Evolutionary conservation across 2,113 vertebrate genomes (phyloP).

Genomic region (Platichthys flesus): DNA sequence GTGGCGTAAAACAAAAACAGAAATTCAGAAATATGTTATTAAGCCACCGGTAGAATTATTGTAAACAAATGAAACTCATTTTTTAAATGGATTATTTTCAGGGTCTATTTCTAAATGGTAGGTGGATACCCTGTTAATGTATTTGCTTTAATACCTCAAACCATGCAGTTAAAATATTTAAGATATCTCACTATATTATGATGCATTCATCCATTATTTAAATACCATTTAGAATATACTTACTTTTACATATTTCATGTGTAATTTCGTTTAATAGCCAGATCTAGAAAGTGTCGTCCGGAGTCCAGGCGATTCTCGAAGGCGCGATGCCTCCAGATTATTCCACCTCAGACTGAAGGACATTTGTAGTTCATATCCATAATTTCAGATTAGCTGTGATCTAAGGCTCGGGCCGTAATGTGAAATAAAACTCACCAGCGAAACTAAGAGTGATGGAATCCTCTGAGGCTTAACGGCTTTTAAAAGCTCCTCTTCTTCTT

Average conservation of each 20-base stretch:
- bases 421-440: slow-evolving; percentile 22
- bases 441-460: too few species aligned
- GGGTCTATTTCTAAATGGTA: neutral
- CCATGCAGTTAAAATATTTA: too few species aligned
- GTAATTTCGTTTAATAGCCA: too few species aligned
- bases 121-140: neutral
- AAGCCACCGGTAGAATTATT: too few species aligned
- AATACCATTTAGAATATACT: neutral
- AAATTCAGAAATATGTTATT: too few species aligned
- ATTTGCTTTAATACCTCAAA: neutral
- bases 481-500: neutral
- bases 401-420: slow-evolving; percentile 3
- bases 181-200: neutral
- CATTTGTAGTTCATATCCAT: neutral
- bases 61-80: too few species aligned
- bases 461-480: too few species aligned
- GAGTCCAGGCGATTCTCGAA: too few species aligned
- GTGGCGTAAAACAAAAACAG: too few species aligned
- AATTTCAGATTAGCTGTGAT: slow-evolving; percentile 25
- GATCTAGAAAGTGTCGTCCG: too few species aligned
- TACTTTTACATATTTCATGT: too few species aligned
- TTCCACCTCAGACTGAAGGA: slow-evolving; percentile 3
- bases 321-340: neutral
- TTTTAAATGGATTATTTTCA: neutral
- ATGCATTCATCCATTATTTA: neutral